Conservation (phyloP, 2,113 vertebrate genomes). For the Rhinogobius similis region DNA sequence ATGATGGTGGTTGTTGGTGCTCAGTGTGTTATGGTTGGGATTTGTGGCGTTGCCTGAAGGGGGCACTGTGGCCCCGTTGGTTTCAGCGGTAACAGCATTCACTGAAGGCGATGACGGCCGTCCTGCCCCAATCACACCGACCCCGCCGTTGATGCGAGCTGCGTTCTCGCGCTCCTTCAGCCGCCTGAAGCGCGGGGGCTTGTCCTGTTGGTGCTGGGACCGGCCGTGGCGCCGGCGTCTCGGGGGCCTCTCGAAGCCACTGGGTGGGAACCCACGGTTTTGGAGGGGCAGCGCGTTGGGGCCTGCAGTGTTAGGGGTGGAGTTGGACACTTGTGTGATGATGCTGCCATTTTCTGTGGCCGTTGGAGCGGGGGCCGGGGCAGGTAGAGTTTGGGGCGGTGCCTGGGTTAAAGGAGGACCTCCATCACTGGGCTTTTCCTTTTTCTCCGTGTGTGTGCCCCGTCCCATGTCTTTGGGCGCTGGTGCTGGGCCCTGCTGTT, state of each 20-base stretch:
- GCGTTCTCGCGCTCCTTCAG: conserved; percentile 90
- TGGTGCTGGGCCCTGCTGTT: conserved; percentile 52
- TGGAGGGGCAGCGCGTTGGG: conserved; percentile 48
- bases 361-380: conserved; percentile 30
- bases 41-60: conserved; percentile 55
- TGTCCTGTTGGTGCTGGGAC: conserved; percentile 91
- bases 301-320: conserved; percentile 57
- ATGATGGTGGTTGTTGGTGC: conserved; percentile 69
- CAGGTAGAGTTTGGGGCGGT: conserved; percentile 43
- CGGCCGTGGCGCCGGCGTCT: conserved; percentile 84
- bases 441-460: conserved; percentile 67
- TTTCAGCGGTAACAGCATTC: conserved; percentile 65
- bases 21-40: conserved; percentile 66
- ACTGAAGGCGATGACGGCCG: conserved; percentile 63
- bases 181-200: conserved; percentile 89
- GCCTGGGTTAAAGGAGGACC: conserved; percentile 65
- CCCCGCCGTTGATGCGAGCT: conserved; percentile 79
- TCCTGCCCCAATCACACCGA: conserved; percentile 68
- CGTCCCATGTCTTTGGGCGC: conserved; percentile 70
- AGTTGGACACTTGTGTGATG: conserved; percentile 50
- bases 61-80: conserved; percentile 55
- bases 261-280: conserved; percentile 60
- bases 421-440: conserved; percentile 73
- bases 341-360: conserved; percentile 69
- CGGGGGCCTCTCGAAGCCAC: conserved; percentile 81